Evolutionary conservation across 2,797 vertebrate genomes (phyloP).

Genomic region (Nannoperca australis): DNA sequence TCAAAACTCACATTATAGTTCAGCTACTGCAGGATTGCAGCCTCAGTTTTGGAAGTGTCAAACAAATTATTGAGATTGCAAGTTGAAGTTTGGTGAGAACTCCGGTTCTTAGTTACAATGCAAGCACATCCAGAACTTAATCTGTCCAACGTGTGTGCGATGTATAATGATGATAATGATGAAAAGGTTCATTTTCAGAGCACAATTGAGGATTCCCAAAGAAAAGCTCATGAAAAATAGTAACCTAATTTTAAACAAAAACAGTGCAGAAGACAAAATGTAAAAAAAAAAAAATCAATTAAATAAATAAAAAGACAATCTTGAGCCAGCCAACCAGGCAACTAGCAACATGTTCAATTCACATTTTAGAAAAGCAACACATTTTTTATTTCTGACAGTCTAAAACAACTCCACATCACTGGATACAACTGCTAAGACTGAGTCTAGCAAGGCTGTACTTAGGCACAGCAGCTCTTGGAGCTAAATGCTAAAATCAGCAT

Average conservation of each 20-base stretch:
- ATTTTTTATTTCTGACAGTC: not conserved
- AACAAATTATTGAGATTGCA: not conserved
- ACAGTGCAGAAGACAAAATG: not conserved
- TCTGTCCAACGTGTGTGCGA: not conserved
- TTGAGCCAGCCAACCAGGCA: not conserved
- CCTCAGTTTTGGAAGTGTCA: not conserved
- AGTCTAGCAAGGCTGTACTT: too few species aligned
- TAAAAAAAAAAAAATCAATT: not conserved
- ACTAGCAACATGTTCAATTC: not conserved
- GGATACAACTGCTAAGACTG: not conserved
- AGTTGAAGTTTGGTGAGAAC: not conserved
- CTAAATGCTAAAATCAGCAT: not conserved
- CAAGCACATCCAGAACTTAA: not conserved
- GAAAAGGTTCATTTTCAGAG: not conserved
- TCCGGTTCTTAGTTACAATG: not conserved
- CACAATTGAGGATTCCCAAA: not conserved
- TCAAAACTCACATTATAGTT: not conserved
- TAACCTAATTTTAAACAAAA: not conserved
- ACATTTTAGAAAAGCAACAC: not conserved
- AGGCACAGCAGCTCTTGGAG: not conserved
- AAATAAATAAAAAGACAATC: too few species aligned
- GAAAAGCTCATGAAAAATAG: not conserved
- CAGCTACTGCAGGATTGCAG: not conserved
- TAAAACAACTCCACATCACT: not conserved
- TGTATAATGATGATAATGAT: not conserved